Base-by-base conservation (phyloP, 2,113 vertebrate genomes). In the Dermatemys mawii region DNA sequence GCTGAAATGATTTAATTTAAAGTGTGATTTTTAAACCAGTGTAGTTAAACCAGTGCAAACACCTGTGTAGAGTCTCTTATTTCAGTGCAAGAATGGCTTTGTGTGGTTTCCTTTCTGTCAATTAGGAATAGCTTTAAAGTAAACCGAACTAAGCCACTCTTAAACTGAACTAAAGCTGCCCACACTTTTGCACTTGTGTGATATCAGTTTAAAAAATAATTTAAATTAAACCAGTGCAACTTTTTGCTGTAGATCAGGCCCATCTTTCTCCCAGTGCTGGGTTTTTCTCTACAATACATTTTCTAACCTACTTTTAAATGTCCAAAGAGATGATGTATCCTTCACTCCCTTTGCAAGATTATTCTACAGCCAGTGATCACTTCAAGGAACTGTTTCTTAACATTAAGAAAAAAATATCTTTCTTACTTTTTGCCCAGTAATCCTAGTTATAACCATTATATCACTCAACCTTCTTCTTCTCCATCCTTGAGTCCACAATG, bases 141-240 rank as follows among this genome's bases (percentile, higher is more conserved):
- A 75, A 44, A 75, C 11, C 21, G 84, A 92, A 4, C 53, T 27
- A 2, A 84, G 44, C 12, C 8, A 67, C 44, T 67, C 63, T 2
- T 63, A 38, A 94, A 95, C 48, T 78, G 84, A 78, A 85, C 92
- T 92, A 32, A 46, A 84, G 60, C 75, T 44, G 6, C 29, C 46
- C 84, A 38, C 0, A 0, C 4, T 46, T 50, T 86, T 44, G 75
- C 3, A 50, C 1, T 57, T 3, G 0, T 73, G 90, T 83, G 22
- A 44, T 35, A 60, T 48, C 38, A 86, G 27, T 13, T 90, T 86
- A 88, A 75, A 81, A 55, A 35, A 0, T 57, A 11, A 12, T 26
- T 75, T 75, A 44, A 44, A 27, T 27, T 75, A 86, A 88, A 38
- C 16, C 53, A 10, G n/a, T 46, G 41, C 6, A 16, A 1, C 29